Percentiles rank a stretch among this genome's conserved stretches.
phyloP scores from a whole-genome alignment of 2,797 vertebrate genomes.

The Acanthiza pusilla region DNA sequence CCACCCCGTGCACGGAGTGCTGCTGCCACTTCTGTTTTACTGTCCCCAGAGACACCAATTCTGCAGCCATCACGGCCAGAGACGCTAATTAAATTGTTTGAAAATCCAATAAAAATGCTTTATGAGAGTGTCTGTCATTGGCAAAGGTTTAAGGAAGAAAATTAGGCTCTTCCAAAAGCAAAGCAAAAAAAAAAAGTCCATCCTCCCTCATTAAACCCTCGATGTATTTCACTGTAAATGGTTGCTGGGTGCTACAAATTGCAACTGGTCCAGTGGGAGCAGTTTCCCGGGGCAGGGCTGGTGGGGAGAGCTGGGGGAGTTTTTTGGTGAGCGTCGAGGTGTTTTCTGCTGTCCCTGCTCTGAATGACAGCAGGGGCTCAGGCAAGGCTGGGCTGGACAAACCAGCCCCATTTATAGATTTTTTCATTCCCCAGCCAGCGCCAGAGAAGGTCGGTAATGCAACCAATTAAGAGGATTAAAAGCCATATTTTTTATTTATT shows the following conservation, averaged over 20 bases:
- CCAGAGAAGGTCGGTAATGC: not conserved
- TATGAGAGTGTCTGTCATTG: conserved; percentile 44
- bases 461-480: conserved; percentile 45
- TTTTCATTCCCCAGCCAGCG: not conserved
- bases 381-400: not conserved
- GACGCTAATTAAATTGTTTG: conserved; percentile 40
- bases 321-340: not conserved
- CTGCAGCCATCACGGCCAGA: not conserved
- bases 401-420: not conserved
- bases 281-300: not conserved
- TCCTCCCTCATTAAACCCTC: not conserved
- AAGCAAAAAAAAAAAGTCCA: not conserved
- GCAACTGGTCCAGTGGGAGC: not conserved
- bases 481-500: not conserved
- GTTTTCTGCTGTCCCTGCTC: not conserved
- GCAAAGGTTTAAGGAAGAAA: conserved; percentile 42
- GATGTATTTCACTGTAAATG: not conserved
- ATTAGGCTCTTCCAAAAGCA: conserved; percentile 4
- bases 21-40: not conserved
- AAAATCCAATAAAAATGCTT: conserved; percentile 62
- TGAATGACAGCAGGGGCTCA: not conserved
- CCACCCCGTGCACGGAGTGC: rapidly evolving
- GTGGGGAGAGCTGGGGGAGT: not conserved
- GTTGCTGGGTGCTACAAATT: not conserved
- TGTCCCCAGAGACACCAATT: not conserved